These are phyloP conservation scores for Candoia aspera DNA, from an alignment of 2,113 vertebrate species.

Conservation along the genomic window DNA sequence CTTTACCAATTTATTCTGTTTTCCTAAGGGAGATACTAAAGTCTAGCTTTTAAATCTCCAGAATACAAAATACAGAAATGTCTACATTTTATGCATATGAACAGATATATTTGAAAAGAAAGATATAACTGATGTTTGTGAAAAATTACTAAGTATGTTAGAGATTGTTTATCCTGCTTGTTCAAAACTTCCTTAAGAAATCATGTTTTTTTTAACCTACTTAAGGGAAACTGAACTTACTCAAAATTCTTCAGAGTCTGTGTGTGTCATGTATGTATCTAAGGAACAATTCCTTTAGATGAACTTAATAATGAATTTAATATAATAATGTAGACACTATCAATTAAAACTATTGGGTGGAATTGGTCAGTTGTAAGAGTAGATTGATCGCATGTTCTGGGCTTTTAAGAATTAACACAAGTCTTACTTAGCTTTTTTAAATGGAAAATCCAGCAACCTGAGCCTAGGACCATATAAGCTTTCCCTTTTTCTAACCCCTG, in stretches of 20 bases:
- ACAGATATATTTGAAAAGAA: not conserved
- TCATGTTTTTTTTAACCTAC: not conserved
- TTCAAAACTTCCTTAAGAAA: not conserved
- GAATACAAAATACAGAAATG: not conserved
- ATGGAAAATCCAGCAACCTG: conserved; percentile 11
- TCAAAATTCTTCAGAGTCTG: not conserved
- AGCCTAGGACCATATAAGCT: not conserved
- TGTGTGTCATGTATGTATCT: not conserved
- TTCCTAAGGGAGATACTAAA: not conserved
- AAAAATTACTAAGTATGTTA: not conserved
- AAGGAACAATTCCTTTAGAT: not conserved
- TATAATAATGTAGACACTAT: not conserved
- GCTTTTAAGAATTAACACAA: not conserved
- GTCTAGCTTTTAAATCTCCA: not conserved
- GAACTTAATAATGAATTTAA: not conserved
- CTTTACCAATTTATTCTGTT: not conserved
- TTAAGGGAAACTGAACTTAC: not conserved
- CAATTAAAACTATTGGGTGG: not conserved
- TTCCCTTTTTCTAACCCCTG: not conserved
- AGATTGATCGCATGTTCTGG: not conserved
- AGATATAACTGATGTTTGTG: not conserved
- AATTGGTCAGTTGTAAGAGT: not conserved
- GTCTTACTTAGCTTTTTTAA: conserved; percentile 50
- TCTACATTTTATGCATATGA: not conserved
- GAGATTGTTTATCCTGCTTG: not conserved